These are phyloP conservation scores for Bambusicola thoracicus DNA, from an alignment of 2,113 vertebrate species.

Conservation along the genomic window DNA sequence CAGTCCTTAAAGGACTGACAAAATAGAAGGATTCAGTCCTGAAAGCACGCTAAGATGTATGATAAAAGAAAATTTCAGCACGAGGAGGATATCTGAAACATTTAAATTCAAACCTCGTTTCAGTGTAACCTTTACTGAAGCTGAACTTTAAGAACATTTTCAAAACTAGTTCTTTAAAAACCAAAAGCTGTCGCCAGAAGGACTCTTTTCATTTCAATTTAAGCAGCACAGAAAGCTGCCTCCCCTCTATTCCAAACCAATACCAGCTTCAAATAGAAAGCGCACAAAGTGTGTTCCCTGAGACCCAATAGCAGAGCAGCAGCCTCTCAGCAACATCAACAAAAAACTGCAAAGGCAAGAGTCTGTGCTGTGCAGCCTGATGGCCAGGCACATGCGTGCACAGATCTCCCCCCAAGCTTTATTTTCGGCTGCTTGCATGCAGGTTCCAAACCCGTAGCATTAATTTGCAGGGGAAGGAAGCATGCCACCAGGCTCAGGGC, in stretches of 20 bases:
- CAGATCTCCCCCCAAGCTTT: background rate
- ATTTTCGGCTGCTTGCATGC: background rate
- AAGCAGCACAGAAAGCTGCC: background rate
- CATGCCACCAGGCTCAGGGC: background rate
- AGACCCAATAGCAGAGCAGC: background rate
- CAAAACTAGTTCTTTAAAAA: background rate
- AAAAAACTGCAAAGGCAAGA: background rate
- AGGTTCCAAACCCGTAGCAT: background rate
- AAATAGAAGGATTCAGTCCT: background rate
- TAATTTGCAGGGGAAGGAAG: background rate
- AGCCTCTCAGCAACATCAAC: background rate
- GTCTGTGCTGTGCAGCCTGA: background rate
- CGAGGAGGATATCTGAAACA: accelerated
- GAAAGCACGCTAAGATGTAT: background rate
- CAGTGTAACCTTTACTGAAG: background rate
- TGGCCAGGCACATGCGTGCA: too few species aligned
- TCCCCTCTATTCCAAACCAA: background rate
- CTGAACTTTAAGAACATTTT: background rate
- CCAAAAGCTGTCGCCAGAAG: background rate
- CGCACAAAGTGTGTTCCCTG: accelerated
- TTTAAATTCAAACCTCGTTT: background rate
- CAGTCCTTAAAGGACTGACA: background rate
- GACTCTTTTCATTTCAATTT: background rate
- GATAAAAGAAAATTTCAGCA: background rate
- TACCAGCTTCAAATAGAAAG: background rate